Conservation (phyloP, 2,113 vertebrate genomes). For the Centropus bengalensis region DNA sequence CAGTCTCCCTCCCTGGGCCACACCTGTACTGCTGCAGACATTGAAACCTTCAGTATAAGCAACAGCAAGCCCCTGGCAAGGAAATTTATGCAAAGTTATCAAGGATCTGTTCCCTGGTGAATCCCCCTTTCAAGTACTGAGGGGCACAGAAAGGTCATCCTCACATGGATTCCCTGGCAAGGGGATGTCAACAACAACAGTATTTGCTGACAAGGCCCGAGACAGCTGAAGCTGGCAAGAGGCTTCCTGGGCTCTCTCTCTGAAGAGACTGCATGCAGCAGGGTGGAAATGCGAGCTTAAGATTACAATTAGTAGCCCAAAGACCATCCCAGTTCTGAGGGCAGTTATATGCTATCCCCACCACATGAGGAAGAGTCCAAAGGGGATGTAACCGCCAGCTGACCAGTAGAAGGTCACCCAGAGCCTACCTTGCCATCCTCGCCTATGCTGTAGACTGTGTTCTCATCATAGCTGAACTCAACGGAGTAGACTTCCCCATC, state of each 20-base stretch:
- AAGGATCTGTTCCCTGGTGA: not conserved
- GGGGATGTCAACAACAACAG: not conserved
- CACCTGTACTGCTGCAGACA: not conserved
- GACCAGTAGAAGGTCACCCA: not conserved
- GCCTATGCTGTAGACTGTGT: conserved; percentile 94
- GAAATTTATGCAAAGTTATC: not conserved
- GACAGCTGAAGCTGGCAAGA: not conserved
- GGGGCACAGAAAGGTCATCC: not conserved
- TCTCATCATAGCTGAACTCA: conserved; percentile 98
- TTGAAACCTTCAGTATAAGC: not conserved
- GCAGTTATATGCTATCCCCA: not conserved
- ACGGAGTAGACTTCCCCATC: conserved; percentile 94
- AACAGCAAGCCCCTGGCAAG: not conserved
- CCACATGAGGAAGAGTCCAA: not conserved
- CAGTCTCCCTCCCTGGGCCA: not conserved
- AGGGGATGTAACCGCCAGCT: not conserved
- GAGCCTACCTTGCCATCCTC: conserved; percentile 91
- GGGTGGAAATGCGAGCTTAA: not conserved
- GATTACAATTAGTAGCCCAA: not conserved
- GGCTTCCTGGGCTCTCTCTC: not conserved
- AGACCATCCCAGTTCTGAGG: not conserved
- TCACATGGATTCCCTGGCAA: not conserved
- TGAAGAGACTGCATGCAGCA: not conserved
- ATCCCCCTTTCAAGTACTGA: not conserved
- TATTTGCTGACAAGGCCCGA: not conserved